A percentile compares a stretch with the other conserved stretches of the same genome.
Evolutionary conservation across 2,888 invertebrate species (phyloP).

Genomic region (Chrysodeixis includens): DNA sequence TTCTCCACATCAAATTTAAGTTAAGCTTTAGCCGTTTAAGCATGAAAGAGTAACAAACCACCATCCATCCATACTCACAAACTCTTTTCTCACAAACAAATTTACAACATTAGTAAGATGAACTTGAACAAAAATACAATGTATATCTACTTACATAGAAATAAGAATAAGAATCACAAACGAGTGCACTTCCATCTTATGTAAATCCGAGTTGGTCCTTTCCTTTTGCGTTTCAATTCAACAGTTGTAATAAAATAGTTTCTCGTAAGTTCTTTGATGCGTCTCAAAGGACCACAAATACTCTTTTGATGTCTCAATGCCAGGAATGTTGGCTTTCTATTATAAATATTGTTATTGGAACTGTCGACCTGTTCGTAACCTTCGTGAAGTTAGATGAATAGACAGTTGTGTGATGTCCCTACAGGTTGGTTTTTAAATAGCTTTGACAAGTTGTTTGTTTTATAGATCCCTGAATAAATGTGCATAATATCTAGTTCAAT

Average conservation of each 20-base stretch:
- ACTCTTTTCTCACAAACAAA: no score
- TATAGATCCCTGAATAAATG: background rate
- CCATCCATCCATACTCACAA: no score
- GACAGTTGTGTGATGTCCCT: background rate
- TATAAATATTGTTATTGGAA: background rate
- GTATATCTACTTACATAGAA: no score
- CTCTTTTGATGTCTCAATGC: background rate
- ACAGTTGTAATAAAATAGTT: background rate
- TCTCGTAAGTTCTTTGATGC: background rate
- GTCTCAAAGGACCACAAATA: slow-evolving; percentile 5
- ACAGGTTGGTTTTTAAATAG: no score
- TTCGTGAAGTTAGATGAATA: background rate
- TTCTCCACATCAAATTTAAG: no score
- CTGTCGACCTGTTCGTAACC: background rate
- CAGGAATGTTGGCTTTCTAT: slow-evolving; percentile 4
- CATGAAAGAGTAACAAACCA: no score
- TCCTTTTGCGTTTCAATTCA: slow-evolving; percentile 3
- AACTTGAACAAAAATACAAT: no score
- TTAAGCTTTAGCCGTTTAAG: no score
- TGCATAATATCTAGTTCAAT: no score
- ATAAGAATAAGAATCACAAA: no score
- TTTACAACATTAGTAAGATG: no score
- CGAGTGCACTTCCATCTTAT: slow-evolving; percentile 4
- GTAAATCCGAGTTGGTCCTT: background rate
- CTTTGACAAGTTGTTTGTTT: background rate